Percentiles rank a stretch among this genome's conserved stretches.
Conservation (phyloP, 2,888 invertebrate genomes). For the Colostygia pectinataria region DNA sequence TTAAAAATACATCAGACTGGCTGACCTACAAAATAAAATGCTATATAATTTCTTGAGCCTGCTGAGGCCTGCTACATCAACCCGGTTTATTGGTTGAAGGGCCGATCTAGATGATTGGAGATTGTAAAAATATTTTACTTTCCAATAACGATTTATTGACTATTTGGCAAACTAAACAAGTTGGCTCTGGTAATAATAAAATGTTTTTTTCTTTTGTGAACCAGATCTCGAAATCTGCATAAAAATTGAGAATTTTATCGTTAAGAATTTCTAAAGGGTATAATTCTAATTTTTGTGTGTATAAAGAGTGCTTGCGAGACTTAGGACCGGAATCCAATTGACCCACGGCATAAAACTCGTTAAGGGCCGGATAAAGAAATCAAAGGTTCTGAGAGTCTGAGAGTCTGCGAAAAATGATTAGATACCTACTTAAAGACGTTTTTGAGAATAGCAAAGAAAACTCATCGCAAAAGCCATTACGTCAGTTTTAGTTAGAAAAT, state of each 20-base stretch:
- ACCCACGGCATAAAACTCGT: slow-evolving; percentile 1
- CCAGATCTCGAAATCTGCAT: not conserved
- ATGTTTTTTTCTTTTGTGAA: not conserved
- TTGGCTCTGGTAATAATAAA: not conserved
- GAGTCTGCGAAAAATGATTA: not conserved
- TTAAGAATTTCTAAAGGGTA: slow-evolving; percentile 8
- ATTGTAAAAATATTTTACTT: too few species aligned
- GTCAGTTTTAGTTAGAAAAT: too few species aligned
- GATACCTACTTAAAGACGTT: not conserved
- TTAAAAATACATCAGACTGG: too few species aligned
- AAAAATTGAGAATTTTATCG: slow-evolving; percentile 6
- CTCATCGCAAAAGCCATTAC: too few species aligned
- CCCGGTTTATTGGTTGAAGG: too few species aligned
- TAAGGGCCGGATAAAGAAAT: slow-evolving; percentile 5
- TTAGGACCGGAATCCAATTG: slow-evolving; percentile 10
- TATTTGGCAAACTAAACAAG: not conserved
- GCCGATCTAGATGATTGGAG: too few species aligned
- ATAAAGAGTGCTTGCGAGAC: not conserved
- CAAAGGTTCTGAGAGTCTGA: slow-evolving; percentile 6
- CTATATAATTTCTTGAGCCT: too few species aligned
- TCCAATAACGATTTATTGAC: too few species aligned
- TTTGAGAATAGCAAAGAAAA: not conserved
- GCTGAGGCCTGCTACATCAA: too few species aligned
- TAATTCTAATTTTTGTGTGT: slow-evolving; percentile 8
- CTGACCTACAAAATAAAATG: too few species aligned